These are phyloP conservation scores for Trichonephila clavipes DNA, from an alignment of 1,140 invertebrate species.

Conservation along the genomic window DNA sequence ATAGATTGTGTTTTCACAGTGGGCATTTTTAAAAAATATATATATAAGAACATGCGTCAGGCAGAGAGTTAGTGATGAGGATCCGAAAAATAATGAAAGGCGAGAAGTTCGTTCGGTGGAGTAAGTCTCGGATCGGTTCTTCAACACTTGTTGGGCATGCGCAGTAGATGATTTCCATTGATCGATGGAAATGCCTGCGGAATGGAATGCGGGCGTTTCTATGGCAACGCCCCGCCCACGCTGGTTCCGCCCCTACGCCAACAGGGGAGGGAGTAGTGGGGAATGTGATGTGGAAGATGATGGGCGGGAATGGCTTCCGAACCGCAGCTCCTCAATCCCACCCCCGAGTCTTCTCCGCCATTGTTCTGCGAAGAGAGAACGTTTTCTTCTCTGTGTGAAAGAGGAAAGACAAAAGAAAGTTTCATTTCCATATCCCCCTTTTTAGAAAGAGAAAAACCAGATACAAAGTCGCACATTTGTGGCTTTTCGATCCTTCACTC, in stretches of 20 bases:
- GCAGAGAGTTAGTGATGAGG: too few relatives aligned
- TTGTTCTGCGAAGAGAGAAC: neutral
- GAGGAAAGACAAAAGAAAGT: neutral
- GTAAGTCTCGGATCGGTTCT: too few relatives aligned
- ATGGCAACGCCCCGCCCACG: conserved; percentile 18
- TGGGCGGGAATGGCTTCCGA: neutral
- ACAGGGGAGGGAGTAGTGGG: neutral
- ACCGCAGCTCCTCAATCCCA: neutral
- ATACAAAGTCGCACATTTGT: neutral
- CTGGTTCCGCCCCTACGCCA: neutral
- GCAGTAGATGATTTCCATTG: neutral
- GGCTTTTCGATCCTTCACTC: neutral
- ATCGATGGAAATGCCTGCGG: neutral
- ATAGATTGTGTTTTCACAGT: too few relatives aligned
- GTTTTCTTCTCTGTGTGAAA: neutral
- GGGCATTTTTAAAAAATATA: too few relatives aligned
- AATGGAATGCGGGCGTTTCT: conserved; percentile 21
- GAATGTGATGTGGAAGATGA: neutral
- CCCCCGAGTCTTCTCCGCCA: neutral
- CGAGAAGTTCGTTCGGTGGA: too few relatives aligned
- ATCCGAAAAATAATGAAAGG: too few relatives aligned
- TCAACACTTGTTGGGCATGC: neutral
- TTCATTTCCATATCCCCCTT: neutral
- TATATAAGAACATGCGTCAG: too few relatives aligned
- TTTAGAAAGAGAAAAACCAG: neutral